phyloP scores from a whole-genome alignment of 2,113 vertebrate genomes.

The Hipposideros armiger region DNA sequence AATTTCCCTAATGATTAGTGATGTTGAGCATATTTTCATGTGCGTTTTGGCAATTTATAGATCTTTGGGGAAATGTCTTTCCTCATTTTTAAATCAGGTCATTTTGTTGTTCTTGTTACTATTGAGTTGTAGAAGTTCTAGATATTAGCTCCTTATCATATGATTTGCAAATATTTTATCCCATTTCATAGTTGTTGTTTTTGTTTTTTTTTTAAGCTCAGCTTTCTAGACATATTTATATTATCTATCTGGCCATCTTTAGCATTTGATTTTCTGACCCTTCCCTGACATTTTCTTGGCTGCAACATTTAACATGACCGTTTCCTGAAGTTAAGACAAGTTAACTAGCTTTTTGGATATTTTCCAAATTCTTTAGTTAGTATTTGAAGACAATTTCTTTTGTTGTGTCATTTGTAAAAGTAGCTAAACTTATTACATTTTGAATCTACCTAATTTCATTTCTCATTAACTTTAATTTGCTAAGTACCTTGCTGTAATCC shows the following conservation, averaged over 20 bases:
- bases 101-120: background rate
- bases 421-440: background rate
- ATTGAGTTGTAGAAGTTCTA: background rate
- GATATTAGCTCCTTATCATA: background rate
- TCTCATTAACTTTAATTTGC: slow-evolving; percentile 31
- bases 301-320: background rate
- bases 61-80: background rate
- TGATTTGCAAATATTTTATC: background rate
- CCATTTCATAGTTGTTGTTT: background rate
- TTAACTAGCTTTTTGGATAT: background rate
- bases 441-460: slow-evolving; percentile 17
- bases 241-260: background rate
- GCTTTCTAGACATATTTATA: background rate
- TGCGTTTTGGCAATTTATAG: background rate
- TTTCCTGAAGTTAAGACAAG: background rate
- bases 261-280: background rate
- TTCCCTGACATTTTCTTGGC: background rate
- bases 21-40: background rate
- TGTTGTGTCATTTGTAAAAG: background rate
- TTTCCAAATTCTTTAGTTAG: slow-evolving; percentile 5
- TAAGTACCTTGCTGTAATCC: background rate
- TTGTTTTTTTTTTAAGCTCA: background rate
- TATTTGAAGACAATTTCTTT: slow-evolving; percentile 34
- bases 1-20: background rate
- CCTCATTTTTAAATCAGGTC: background rate